Evolutionary conservation across 2,113 vertebrate species (phyloP).

Genomic region (Edolisoma coerulescens): DNA sequence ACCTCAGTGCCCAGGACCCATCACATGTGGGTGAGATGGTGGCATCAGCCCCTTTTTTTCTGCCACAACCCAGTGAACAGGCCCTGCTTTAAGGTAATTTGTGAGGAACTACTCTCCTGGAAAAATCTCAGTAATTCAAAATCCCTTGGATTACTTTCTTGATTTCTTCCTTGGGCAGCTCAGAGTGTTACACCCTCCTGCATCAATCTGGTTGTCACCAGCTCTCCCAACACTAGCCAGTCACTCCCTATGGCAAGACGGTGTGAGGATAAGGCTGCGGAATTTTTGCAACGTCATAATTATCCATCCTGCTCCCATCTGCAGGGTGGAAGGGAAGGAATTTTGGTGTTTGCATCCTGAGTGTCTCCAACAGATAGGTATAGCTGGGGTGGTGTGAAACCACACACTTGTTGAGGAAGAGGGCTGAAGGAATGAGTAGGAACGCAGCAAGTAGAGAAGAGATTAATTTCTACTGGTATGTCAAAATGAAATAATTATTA

Average conservation of each 20-base stretch:
- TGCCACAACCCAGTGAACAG: not conserved
- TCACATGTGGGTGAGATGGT: no score
- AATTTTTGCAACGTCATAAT: not conserved
- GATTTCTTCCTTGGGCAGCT: not conserved
- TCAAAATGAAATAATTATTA: not conserved
- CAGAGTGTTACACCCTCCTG: fast-evolving
- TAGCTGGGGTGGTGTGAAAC: not conserved
- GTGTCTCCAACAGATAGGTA: no score
- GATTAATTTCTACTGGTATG: not conserved
- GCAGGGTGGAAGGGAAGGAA: not conserved
- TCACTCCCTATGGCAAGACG: fast-evolving
- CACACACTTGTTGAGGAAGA: not conserved
- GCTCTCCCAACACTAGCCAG: not conserved
- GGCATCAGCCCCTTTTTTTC: not conserved
- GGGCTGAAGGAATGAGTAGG: fast-evolving
- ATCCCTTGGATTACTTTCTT: not conserved
- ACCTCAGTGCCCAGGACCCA: not conserved
- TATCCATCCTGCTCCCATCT: fast-evolving
- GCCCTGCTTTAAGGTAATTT: not conserved
- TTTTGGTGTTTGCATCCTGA: fast-evolving
- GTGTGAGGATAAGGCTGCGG: not conserved
- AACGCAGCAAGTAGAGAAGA: not conserved
- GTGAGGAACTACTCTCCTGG: not conserved
- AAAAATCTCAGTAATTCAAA: not conserved
- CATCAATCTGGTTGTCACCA: not conserved